Evolutionary conservation across 1,140 invertebrate genomes (phyloP).

Genomic region (Galleria mellonella): DNA sequence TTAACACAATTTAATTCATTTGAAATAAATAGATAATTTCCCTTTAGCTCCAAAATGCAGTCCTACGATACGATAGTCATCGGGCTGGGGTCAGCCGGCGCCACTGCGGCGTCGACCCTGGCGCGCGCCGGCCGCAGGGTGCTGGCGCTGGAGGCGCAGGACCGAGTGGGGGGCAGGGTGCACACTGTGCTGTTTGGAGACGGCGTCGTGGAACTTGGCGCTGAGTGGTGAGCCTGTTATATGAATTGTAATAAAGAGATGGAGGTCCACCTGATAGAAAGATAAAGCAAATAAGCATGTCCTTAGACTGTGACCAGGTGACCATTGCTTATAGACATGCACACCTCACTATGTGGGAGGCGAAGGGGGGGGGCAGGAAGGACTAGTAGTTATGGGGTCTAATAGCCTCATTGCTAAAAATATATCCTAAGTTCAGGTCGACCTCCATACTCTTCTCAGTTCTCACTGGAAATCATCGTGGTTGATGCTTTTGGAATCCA

Average conservation of each 20-base stretch:
- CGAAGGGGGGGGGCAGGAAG: too few relatives aligned
- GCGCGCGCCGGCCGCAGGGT: conserved; percentile 69
- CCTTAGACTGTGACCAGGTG: too few relatives aligned
- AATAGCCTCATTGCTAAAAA: too few relatives aligned
- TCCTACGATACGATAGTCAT: conserved; percentile 73
- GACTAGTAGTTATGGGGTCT: too few relatives aligned
- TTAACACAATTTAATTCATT: too few relatives aligned
- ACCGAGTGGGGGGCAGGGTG: conserved; percentile 77
- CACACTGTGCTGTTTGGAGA: conserved; percentile 69
- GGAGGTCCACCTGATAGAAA: neutral
- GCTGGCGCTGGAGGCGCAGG: conserved; percentile 76
- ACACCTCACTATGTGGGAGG: too few relatives aligned
- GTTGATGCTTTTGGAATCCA: too few relatives aligned
- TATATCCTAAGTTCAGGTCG: too few relatives aligned
- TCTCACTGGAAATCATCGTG: too few relatives aligned
- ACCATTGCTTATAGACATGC: too few relatives aligned
- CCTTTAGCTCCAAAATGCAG: conserved; percentile 20
- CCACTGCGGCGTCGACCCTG: conserved; percentile 74
- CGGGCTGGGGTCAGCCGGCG: conserved; percentile 77
- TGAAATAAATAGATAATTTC: neutral
- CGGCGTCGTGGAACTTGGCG: conserved; percentile 46
- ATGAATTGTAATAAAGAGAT: neutral
- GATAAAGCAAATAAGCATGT: neutral
- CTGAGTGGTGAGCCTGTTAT: conserved; percentile 39
- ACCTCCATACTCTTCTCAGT: too few relatives aligned